These are phyloP conservation scores for Gambusia holbrooki DNA, from an alignment of 2,113 vertebrate species.

Conservation along the genomic window DNA sequence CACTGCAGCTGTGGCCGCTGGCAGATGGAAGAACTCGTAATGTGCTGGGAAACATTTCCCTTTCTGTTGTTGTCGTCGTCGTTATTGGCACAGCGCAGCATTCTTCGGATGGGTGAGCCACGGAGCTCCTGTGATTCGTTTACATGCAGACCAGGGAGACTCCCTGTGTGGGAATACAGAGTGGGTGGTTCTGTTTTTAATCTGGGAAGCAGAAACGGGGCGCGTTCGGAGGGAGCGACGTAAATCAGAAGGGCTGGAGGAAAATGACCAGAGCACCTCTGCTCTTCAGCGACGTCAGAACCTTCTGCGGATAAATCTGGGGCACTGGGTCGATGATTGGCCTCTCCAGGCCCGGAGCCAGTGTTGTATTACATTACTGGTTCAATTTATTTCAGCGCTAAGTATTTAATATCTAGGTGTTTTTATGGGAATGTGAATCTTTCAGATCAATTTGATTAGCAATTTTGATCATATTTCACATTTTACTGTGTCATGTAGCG, in stretches of 20 bases:
- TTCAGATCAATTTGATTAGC: too few relatives aligned
- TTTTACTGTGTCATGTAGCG: too few relatives aligned
- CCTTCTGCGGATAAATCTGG: constrained; percentile 33
- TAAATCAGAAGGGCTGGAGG: neutral
- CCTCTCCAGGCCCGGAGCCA: constrained; percentile 14
- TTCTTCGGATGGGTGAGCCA: constrained; percentile 1
- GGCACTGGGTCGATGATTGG: constrained; percentile 50
- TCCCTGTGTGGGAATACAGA: neutral
- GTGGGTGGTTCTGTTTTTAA: neutral
- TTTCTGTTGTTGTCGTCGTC: neutral
- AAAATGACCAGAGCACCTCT: neutral
- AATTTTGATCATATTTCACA: too few relatives aligned
- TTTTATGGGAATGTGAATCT: too few relatives aligned
- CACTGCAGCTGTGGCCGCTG: neutral
- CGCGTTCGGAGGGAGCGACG: neutral
- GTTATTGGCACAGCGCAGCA: neutral
- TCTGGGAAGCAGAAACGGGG: constrained; percentile 12
- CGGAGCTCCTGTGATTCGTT: constrained; percentile 17
- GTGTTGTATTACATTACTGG: too few relatives aligned
- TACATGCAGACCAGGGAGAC: neutral
- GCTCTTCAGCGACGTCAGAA: neutral
- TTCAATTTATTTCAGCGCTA: too few relatives aligned
- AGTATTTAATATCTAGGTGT: too few relatives aligned
- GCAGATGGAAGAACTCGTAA: neutral
- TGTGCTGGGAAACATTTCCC: neutral